A percentile compares a stretch with the other conserved stretches of the same genome.
These are phyloP conservation scores for Lingula anatina DNA, from an alignment of 2,888 invertebrate genomes.

Conservation along the genomic window DNA sequence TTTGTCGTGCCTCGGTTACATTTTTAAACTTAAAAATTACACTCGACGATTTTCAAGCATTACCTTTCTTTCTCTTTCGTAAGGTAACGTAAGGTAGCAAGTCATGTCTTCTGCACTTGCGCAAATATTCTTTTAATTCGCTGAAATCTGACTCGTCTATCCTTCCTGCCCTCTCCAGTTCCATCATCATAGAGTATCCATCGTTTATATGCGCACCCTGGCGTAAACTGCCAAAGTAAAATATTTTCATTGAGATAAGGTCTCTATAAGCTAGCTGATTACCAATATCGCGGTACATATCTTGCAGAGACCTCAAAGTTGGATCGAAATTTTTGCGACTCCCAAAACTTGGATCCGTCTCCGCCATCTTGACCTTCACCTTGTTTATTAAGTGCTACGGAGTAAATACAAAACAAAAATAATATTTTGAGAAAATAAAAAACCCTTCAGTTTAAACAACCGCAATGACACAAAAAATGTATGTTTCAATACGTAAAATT, in stretches of 20 bases:
- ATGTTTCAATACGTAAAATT: no score
- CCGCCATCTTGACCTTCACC: neutral
- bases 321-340: neutral
- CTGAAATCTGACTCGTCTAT: slow-evolving; percentile 25
- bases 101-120: slow-evolving; percentile 21
- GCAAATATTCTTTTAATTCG: slow-evolving; percentile 17
- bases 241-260: slow-evolving; percentile 13
- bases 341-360: neutral
- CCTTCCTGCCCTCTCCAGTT: slow-evolving; percentile 20
- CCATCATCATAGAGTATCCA: slow-evolving; percentile 23
- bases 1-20: no score
- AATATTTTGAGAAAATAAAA: slow-evolving; percentile 4
- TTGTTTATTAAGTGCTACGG: no score
- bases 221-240: slow-evolving; percentile 13
- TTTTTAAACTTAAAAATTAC: no score
- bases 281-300: slow-evolving; percentile 27
- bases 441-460: neutral
- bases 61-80: slow-evolving; percentile 21
- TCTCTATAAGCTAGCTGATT: slow-evolving; percentile 22
- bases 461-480: no score
- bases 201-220: slow-evolving; percentile 17
- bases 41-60: no score
- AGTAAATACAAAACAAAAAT: no score
- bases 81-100: slow-evolving; percentile 23
- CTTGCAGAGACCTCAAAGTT: slow-evolving; percentile 12